Evolutionary conservation across 2,888 invertebrate genomes (phyloP).

Genomic region (Callyntrura guangdongensis): DNA sequence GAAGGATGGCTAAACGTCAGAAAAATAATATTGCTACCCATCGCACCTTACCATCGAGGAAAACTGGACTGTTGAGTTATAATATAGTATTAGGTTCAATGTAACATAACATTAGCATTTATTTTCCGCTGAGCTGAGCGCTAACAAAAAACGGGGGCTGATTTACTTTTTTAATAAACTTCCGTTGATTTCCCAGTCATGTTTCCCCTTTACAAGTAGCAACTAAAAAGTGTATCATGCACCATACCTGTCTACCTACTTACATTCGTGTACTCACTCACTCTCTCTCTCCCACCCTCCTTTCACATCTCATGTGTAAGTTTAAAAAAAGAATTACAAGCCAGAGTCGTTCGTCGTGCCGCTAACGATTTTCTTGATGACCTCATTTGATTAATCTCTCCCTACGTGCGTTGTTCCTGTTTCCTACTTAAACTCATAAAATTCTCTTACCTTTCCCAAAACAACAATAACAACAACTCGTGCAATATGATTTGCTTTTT

Average conservation of each 20-base stretch:
- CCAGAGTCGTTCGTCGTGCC: constrained; percentile 57
- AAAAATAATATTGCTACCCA: not conserved
- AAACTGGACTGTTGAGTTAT: too few species aligned
- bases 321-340: constrained; percentile 35
- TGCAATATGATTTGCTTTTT: constrained; percentile 47
- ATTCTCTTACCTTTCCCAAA: constrained; percentile 38
- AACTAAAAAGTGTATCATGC: constrained; percentile 10
- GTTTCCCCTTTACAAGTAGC: not conserved
- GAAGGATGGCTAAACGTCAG: not conserved
- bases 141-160: constrained; percentile 15
- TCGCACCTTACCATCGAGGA: not conserved
- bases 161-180: constrained; percentile 69
- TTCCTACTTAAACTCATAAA: constrained; percentile 77
- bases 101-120: not conserved
- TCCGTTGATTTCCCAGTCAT: constrained; percentile 44
- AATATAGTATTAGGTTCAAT: not conserved
- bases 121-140: too few species aligned
- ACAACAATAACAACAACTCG: constrained; percentile 40
- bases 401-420: constrained; percentile 75
- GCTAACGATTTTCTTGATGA: constrained; percentile 84
- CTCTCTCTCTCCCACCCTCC: not conserved
- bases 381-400: constrained; percentile 83
- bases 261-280: not conserved
- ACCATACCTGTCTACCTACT: not conserved
- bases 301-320: constrained; percentile 29